Conservation (phyloP, 2,888 invertebrate species). For the Magallana nippona region DNA sequence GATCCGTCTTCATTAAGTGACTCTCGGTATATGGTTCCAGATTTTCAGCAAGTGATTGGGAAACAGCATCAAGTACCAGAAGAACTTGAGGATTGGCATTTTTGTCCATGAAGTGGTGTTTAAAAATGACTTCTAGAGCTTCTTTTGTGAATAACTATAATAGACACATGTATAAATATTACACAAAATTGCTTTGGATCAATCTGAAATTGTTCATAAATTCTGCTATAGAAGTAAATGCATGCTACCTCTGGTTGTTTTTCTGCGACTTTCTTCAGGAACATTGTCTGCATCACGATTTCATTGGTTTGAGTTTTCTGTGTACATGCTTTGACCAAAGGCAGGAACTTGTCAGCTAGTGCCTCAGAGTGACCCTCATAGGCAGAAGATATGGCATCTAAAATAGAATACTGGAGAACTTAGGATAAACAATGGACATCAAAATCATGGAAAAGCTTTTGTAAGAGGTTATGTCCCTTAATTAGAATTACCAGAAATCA, state of each 20-base stretch:
- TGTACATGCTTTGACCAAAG: background rate
- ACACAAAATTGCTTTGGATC: no score
- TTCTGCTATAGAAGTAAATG: background rate
- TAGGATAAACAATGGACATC: no score
- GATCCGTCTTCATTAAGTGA: background rate
- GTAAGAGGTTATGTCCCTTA: no score
- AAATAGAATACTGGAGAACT: background rate
- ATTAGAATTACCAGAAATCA: no score
- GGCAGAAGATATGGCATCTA: constrained; percentile 20
- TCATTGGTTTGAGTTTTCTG: background rate
- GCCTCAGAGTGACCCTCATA: background rate
- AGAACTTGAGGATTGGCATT: constrained; percentile 27
- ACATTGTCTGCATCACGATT: constrained; percentile 15
- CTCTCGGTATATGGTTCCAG: constrained; percentile 25
- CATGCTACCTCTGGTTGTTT: constrained; percentile 20
- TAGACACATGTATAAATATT: no score
- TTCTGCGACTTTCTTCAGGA: constrained; percentile 32
- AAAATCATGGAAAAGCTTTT: no score
- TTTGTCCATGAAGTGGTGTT: constrained; percentile 5
- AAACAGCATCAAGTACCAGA: background rate
- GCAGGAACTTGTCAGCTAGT: background rate
- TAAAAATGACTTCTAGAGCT: constrained; percentile 28
- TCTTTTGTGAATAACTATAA: constrained; percentile 39
- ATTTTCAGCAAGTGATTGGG: constrained; percentile 29
- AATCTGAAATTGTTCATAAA: no score